Evolutionary conservation across 92 coral and sea anemone genomes (phyloP), one percentile per base, ranked within the genome.

Genomic region (Siderastrea radians): DNA sequence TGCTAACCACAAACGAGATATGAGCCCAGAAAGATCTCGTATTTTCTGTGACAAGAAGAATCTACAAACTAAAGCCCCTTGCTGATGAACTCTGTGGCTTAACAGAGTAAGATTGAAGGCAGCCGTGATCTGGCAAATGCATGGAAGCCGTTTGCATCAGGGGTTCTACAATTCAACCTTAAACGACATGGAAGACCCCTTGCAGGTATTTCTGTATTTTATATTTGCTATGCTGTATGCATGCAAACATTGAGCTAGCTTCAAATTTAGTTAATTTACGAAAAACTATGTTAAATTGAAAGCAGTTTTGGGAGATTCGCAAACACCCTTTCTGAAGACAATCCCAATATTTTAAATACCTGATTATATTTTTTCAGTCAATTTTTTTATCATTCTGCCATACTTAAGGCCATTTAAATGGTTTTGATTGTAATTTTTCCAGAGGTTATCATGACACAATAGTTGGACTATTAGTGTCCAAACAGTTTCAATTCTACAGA

Each of bases 151-250:
- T 6, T 57, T 73, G 51, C 91, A 88, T 81, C 85, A 87, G 81
- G 72, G 4, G 53, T 38, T 61, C 82, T 89, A 44, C 88, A 83
- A 53, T 83, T 83, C 49, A 89, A 89, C 58, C 71, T 83, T 43
- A 88, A 88, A 80, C 86, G 74, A 14, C 83, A 88, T 88, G 91
- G 91, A 49, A 17, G 82, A 62, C 92, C 92, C 61, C 87, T 89
- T 60, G 79, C 85, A 67, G 92, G 85, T 83, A 68, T 81, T 26
- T 45, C 16, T 46, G 38, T 26, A 26, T 26, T 26, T 26, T 26
- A 26, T 26, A 26, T 26, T 26, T 26, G 38, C 38, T 26, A 26
- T 26, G 38, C 38, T 26, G 38, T 26, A 26, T 26, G 38, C 38
- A 26, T 26, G 38, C 38, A 26, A 26, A 26, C 38, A 26, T 26